Evolutionary conservation across 2,888 invertebrate species (phyloP).

Genomic region (Cosmorhoe ocellata): DNA sequence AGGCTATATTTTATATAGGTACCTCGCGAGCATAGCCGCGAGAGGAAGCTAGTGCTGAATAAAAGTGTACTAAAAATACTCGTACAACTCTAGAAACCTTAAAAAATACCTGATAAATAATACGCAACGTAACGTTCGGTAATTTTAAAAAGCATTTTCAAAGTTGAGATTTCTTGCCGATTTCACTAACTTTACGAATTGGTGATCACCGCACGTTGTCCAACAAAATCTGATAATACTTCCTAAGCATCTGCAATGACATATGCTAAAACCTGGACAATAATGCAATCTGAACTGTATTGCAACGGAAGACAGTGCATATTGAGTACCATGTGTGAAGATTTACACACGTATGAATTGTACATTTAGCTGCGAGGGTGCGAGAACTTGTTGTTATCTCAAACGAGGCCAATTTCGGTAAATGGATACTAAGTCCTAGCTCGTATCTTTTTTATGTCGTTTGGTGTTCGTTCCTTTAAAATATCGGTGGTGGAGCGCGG

Average conservation of each 20-base stretch:
- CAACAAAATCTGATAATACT: constrained; percentile 68
- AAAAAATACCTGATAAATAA: no score
- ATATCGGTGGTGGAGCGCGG: constrained; percentile 66
- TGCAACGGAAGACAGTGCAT: constrained; percentile 30
- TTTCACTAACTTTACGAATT: constrained; percentile 57
- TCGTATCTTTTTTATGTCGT: constrained; percentile 78
- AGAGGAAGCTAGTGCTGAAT: no score
- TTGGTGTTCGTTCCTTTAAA: constrained; percentile 72
- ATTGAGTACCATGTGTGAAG: constrained; percentile 31
- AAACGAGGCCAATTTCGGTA: constrained; percentile 80
- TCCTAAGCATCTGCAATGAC: constrained; percentile 65
- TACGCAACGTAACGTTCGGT: not conserved
- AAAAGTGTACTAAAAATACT: no score
- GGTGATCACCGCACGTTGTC: constrained; percentile 60
- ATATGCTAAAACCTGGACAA: constrained; percentile 54
- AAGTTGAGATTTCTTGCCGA: constrained; percentile 26
- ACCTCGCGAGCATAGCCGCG: no score
- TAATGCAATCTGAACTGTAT: constrained; percentile 35
- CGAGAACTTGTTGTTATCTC: constrained; percentile 82
- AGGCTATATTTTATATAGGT: no score
- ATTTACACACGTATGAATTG: constrained; percentile 79
- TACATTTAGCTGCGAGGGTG: constrained; percentile 80
- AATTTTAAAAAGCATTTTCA: constrained; percentile 22
- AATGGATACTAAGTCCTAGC: constrained; percentile 83
- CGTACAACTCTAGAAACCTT: no score